Percentiles rank a stretch among this genome's conserved stretches.
Conservation (phyloP, 1,140 invertebrate genomes). For the Colletes gigas region DNA sequence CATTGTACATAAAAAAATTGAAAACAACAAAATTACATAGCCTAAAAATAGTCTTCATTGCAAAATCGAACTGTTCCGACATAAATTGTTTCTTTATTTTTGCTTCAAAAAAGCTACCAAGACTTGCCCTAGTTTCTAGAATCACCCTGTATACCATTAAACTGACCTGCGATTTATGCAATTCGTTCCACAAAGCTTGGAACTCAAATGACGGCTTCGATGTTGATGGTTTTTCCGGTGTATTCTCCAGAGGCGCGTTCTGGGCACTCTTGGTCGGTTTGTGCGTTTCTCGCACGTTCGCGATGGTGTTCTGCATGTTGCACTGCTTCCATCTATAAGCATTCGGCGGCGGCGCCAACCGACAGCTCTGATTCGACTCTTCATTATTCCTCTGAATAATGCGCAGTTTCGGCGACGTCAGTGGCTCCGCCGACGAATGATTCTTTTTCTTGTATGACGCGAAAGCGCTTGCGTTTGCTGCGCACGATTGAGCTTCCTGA, state of each 20-base stretch:
- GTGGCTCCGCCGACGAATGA: conserved; percentile 2
- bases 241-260: conserved; percentile 3
- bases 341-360: background rate
- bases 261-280: background rate
- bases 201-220: conserved; percentile 65
- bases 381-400: conserved; percentile 33
- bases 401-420: conserved; percentile 6
- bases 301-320: background rate
- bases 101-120: no score
- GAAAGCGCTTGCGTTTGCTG: conserved; percentile 11
- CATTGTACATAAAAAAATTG: no score
- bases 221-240: background rate
- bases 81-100: no score
- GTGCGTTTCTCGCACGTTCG: background rate
- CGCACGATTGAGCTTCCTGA: background rate
- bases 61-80: no score
- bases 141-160: no score
- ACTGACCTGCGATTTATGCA: conserved; percentile 70
- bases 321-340: conserved; percentile 19
- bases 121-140: no score
- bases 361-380: conserved; percentile 4
- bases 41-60: no score
- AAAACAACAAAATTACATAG: no score
- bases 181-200: conserved; percentile 76
- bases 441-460: conserved; percentile 20